Conservation (phyloP, 2,888 invertebrate genomes). For the Tipula vernalis region DNA sequence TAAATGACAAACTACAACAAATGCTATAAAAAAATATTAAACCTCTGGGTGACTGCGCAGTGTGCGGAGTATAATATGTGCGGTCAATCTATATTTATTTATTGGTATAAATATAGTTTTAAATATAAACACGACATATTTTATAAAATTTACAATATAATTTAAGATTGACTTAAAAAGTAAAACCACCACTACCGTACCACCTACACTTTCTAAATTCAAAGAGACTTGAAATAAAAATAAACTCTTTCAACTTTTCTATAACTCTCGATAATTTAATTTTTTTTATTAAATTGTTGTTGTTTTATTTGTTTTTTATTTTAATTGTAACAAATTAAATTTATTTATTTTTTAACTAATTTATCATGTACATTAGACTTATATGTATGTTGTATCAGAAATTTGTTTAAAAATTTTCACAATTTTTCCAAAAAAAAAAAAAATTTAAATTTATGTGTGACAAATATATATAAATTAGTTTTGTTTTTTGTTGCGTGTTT, state of each 20-base stretch:
- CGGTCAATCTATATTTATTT: not conserved
- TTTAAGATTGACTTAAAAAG: not conserved
- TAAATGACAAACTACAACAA: not conserved
- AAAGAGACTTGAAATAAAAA: not conserved
- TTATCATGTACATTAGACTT: not conserved
- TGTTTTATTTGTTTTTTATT: not conserved
- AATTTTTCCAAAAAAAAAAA: not conserved
- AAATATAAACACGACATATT: not conserved
- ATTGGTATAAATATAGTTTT: not conserved
- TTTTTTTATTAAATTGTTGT: not conserved
- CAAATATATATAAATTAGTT: not conserved
- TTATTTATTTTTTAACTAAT: not conserved
- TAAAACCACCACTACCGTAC: not conserved
- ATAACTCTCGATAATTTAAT: not conserved
- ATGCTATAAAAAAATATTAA: not conserved
- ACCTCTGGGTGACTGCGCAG: not conserved
- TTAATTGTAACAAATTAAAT: constrained; percentile 1
- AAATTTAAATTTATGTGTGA: not conserved
- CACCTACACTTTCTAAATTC: not conserved
- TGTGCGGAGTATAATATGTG: not conserved
- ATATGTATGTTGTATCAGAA: not conserved
- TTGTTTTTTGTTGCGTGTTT: not conserved
- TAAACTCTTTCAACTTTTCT: not conserved
- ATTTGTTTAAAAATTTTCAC: not conserved
- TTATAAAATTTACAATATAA: not conserved